Conservation (phyloP, 1,140 invertebrate genomes). For the Drosophila ironensis region DNA sequence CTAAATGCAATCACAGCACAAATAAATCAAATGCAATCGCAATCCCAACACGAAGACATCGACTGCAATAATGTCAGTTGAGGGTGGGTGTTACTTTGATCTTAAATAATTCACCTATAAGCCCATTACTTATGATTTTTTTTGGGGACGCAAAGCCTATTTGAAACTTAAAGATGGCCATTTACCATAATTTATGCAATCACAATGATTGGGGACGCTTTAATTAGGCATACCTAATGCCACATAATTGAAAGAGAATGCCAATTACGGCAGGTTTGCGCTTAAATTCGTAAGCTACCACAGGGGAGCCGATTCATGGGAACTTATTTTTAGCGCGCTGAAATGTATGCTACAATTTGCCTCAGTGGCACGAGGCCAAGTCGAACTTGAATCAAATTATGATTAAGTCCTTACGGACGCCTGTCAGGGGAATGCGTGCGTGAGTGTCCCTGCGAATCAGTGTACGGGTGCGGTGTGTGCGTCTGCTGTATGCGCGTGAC, state of each 20-base stretch:
- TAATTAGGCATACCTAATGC: conserved; percentile 16
- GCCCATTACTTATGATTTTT: too few relatives aligned
- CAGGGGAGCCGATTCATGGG: not conserved
- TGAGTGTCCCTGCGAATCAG: conserved; percentile 21
- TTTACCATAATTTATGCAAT: not conserved
- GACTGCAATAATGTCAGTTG: not conserved
- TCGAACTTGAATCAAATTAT: conserved; percentile 54
- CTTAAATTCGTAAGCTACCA: conserved; percentile 16
- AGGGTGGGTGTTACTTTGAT: not conserved
- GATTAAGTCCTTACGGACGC: conserved; percentile 59
- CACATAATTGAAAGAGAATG: conserved; percentile 16
- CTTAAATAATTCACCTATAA: too few relatives aligned
- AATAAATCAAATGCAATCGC: too few relatives aligned
- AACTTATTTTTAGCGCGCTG: conserved; percentile 40
- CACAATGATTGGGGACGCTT: too few relatives aligned
- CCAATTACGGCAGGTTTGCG: conserved; percentile 28
- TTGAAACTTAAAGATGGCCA: too few relatives aligned
- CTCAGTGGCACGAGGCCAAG: conserved; percentile 42
- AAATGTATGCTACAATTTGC: conserved; percentile 48
- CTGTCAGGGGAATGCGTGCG: conserved; percentile 47
- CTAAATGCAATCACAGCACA: not conserved
- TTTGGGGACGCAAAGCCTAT: too few relatives aligned
- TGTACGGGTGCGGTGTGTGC: not conserved
- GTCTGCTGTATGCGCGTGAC: conserved; percentile 20
- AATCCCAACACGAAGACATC: too few relatives aligned